Conservation (phyloP, 2,797 vertebrate species). For the Gouania willdenowi region DNA sequence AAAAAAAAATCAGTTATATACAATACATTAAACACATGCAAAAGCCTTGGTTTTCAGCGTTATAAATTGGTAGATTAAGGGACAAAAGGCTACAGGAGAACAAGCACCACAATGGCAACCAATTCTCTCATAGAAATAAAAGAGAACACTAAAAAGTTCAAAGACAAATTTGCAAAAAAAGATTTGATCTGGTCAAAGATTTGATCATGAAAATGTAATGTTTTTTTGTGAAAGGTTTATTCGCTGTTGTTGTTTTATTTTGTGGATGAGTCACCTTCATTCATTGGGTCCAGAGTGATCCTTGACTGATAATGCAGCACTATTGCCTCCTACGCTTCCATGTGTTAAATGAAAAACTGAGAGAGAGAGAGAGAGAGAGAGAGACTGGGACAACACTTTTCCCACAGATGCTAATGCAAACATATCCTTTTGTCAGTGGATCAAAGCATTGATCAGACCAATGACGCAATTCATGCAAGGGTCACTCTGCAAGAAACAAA, state of each 20-base stretch:
- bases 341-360: conserved; percentile 42
- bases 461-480: conserved; percentile 45
- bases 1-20: no score
- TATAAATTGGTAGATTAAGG: conserved; percentile 23
- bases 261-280: conserved; percentile 61
- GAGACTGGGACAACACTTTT: conserved; percentile 26
- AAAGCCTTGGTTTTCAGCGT: conserved; percentile 8
- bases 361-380: neutral
- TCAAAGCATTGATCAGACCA: conserved; percentile 48
- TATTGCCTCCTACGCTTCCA: conserved; percentile 47
- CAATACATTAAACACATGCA: conserved; percentile 1
- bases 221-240: conserved; percentile 24
- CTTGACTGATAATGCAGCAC: conserved; percentile 59
- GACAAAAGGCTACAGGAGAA: conserved; percentile 38
- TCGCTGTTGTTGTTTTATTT: no score
- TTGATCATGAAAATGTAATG: conserved; percentile 13
- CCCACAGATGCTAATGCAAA: conserved; percentile 44
- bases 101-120: neutral
- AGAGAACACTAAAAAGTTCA: neutral
- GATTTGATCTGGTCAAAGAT: conserved; percentile 21
- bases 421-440: conserved; percentile 19
- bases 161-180: no score
- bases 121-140: conserved; percentile 14
- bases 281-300: conserved; percentile 55
- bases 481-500: conserved; percentile 31